Evolutionary conservation across 2,888 invertebrate species (phyloP).

Genomic region (Cheilosia scutellata): DNA sequence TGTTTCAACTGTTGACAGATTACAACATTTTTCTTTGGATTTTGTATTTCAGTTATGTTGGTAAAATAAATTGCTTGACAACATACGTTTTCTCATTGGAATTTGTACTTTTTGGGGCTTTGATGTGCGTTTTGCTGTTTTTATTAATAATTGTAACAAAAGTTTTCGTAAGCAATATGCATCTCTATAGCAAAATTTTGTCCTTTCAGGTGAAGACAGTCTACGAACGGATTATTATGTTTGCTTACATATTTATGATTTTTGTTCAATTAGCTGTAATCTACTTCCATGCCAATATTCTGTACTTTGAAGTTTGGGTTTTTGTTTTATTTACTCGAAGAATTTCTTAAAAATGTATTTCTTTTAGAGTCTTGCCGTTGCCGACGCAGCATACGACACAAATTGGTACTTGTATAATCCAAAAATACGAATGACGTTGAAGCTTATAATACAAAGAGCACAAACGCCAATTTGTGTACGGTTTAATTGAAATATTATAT

Average conservation of each 20-base stretch:
- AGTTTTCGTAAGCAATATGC: too few species aligned
- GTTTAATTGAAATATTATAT: not conserved
- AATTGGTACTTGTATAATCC: slow-evolving; percentile 58
- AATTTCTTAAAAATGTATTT: not conserved
- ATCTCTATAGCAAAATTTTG: not conserved
- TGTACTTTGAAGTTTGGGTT: slow-evolving; percentile 52
- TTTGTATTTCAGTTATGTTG: slow-evolving; percentile 41
- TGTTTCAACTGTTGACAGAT: too few species aligned
- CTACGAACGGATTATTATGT: slow-evolving; percentile 57
- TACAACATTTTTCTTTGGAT: too few species aligned
- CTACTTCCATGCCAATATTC: slow-evolving; percentile 54
- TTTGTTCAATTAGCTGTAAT: slow-evolving; percentile 43
- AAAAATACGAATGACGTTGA: slow-evolving; percentile 44
- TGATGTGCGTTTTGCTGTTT: slow-evolving; percentile 63
- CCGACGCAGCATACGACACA: slow-evolving; percentile 65
- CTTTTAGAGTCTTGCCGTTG: slow-evolving; percentile 43
- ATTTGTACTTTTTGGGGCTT: slow-evolving; percentile 53
- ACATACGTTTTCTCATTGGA: slow-evolving; percentile 55
- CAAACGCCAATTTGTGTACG: slow-evolving; percentile 65
- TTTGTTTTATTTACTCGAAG: not conserved
- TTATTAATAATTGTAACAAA: slow-evolving; percentile 46
- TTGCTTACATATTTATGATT: slow-evolving; percentile 54
- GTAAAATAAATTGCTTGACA: slow-evolving; percentile 40
- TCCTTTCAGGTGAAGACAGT: slow-evolving; percentile 46
- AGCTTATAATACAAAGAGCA: slow-evolving; percentile 51